Conservation (phyloP, 2,888 invertebrate species). For the Altica lythri region DNA sequence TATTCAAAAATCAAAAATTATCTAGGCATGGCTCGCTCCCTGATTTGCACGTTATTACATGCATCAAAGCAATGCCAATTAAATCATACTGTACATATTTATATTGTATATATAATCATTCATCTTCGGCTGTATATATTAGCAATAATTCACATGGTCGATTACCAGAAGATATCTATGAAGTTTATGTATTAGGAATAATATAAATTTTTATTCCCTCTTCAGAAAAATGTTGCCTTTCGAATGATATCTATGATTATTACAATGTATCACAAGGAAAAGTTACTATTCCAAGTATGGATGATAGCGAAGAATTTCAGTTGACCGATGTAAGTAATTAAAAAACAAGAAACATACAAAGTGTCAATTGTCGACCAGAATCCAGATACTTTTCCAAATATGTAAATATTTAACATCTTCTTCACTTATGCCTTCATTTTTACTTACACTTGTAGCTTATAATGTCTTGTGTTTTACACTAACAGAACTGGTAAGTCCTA, state of each 20-base stretch:
- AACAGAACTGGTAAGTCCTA: no score
- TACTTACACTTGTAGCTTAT: no score
- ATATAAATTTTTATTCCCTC: conserved; percentile 36
- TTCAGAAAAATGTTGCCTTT: conserved; percentile 79
- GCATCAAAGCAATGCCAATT: conserved; percentile 3
- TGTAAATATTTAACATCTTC: no score
- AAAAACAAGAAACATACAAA: no score
- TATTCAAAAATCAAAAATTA: conserved; percentile 17
- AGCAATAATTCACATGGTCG: not conserved
- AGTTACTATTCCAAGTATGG: conserved; percentile 90
- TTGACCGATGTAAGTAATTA: conserved; percentile 84
- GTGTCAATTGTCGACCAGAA: no score
- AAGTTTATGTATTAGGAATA: not conserved
- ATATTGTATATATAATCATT: conserved; percentile 5
- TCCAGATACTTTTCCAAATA: no score
- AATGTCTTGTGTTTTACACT: no score
- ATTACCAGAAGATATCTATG: not conserved
- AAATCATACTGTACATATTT: conserved; percentile 24
- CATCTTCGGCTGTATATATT: conserved; percentile 21
- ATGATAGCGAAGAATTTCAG: conserved; percentile 91
- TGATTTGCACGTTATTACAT: conserved; percentile 36
- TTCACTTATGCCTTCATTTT: no score
- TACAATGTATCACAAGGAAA: conserved; percentile 96
- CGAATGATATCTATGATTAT: conserved; percentile 91
- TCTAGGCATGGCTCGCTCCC: conserved; percentile 51